These are phyloP conservation scores for Idaea aversata DNA, from an alignment of 2,888 invertebrate genomes.

Conservation along the genomic window DNA sequence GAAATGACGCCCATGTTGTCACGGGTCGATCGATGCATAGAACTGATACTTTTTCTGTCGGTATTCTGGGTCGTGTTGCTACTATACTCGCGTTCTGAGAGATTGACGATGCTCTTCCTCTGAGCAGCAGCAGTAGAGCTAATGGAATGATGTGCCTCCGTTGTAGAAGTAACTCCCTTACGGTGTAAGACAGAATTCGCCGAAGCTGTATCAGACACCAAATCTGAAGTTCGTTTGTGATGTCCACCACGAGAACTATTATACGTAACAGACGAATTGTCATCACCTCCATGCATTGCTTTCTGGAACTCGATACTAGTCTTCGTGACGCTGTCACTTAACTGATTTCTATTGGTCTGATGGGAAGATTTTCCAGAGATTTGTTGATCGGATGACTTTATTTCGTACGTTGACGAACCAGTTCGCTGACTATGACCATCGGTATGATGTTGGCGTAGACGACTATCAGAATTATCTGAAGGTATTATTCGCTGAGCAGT, in stretches of 20 bases:
- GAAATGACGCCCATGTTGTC: constrained; percentile 75
- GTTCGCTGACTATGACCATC: constrained; percentile 34
- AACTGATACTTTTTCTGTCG: constrained; percentile 89
- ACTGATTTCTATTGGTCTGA: constrained; percentile 62
- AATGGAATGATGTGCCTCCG: constrained; percentile 87
- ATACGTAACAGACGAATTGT: constrained; percentile 32
- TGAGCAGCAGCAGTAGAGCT: constrained; percentile 88
- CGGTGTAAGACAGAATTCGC: constrained; percentile 89
- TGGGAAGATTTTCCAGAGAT: constrained; percentile 48
- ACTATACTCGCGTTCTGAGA: constrained; percentile 86
- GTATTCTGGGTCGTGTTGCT: constrained; percentile 83
- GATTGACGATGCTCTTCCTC: constrained; percentile 88
- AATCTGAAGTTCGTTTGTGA: constrained; percentile 87
- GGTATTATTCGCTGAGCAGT: constrained; percentile 45
- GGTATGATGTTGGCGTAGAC: constrained; percentile 9
- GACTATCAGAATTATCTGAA: constrained; percentile 40
- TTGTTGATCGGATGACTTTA: constrained; percentile 47
- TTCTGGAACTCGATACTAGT: constrained; percentile 78
- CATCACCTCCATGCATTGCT: constrained; percentile 69
- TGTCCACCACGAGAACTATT: constrained; percentile 68
- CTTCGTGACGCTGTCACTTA: constrained; percentile 70
- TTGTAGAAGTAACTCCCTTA: constrained; percentile 83
- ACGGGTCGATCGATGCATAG: constrained; percentile 86
- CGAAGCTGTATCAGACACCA: constrained; percentile 87
- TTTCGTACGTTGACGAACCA: constrained; percentile 34